phyloP scores from a whole-genome alignment of 2,888 invertebrate genomes.

The Watsonalla binaria region DNA sequence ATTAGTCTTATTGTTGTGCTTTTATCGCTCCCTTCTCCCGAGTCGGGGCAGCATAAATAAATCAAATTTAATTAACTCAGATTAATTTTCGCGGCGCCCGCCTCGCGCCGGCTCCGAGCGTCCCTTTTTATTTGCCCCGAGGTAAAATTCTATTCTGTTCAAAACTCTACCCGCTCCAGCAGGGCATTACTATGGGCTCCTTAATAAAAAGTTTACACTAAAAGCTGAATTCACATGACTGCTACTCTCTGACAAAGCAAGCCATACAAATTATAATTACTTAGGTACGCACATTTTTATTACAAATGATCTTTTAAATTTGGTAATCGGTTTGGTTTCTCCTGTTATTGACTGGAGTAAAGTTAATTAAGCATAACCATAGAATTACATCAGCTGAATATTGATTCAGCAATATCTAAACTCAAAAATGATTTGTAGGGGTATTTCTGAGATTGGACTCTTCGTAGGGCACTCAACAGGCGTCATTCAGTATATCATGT shows the following conservation, averaged over 20 bases:
- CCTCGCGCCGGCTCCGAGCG: slow-evolving; percentile 39
- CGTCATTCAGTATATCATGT: no score
- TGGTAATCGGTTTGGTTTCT: slow-evolving; percentile 26
- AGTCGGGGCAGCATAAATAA: slow-evolving; percentile 68
- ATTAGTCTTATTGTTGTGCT: slow-evolving; percentile 73
- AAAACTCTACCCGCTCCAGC: slow-evolving; percentile 44
- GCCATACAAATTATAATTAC: slow-evolving; percentile 46
- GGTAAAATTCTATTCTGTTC: slow-evolving; percentile 53
- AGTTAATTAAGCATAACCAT: neutral
- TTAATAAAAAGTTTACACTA: slow-evolving; percentile 75
- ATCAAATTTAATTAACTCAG: slow-evolving; percentile 78
- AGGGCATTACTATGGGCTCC: slow-evolving; percentile 65
- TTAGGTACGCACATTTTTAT: slow-evolving; percentile 39
- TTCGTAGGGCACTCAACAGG: no score
- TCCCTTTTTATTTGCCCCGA: slow-evolving; percentile 70
- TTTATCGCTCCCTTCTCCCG: slow-evolving; percentile 58
- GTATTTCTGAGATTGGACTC: neutral
- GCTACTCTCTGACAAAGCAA: slow-evolving; percentile 38
- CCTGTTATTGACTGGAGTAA: neutral
- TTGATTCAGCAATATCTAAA: no score
- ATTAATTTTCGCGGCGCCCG: slow-evolving; percentile 73
- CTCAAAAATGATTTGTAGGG: slow-evolving; percentile 3
- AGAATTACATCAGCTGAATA: no score
- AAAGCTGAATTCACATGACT: slow-evolving; percentile 59
- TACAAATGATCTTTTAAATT: slow-evolving; percentile 46